These are phyloP conservation scores for Apogon talboti DNA, from an alignment of 2,797 vertebrate genomes.

Conservation along the genomic window DNA sequence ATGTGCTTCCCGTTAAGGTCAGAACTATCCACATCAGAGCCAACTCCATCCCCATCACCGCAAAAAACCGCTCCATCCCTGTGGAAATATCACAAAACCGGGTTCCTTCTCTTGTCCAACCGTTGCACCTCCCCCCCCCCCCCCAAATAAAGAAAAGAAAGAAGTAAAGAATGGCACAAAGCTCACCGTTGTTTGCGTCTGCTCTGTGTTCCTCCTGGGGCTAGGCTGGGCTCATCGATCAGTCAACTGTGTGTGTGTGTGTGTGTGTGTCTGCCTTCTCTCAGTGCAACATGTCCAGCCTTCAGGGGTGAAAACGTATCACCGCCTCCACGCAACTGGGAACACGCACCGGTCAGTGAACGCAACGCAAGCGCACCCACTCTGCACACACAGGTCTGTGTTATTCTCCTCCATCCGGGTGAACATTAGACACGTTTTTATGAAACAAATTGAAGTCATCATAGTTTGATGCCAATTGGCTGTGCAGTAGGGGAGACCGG, in stretches of 20 bases:
- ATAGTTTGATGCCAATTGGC: too few relatives aligned
- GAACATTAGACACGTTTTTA: too few relatives aligned
- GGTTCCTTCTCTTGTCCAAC: constrained; percentile 5
- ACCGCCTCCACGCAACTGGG: too few relatives aligned
- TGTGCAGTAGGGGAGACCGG: too few relatives aligned
- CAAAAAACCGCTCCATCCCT: constrained; percentile 9
- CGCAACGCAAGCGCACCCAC: too few relatives aligned
- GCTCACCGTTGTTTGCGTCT: constrained; percentile 60
- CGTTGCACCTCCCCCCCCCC: background rate
- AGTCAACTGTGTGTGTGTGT: background rate
- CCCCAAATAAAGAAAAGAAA: background rate
- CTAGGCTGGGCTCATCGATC: constrained; percentile 69
- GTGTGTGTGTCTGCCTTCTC: constrained; percentile 11
- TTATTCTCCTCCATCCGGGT: too few relatives aligned
- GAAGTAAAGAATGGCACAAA: constrained; percentile 21
- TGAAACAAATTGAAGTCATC: too few relatives aligned
- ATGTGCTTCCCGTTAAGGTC: constrained; percentile 40
- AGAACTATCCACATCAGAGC: constrained; percentile 49
- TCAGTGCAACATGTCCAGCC: background rate
- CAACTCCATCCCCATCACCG: constrained; percentile 61
- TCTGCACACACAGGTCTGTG: too few relatives aligned
- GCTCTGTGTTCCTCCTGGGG: constrained; percentile 44
- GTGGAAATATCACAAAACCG: constrained; percentile 2
- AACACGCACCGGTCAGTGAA: too few relatives aligned
- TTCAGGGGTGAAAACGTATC: too few relatives aligned